Evolutionary conservation across 2,113 vertebrate genomes (phyloP).

Genomic region (Callipepla californica): DNA sequence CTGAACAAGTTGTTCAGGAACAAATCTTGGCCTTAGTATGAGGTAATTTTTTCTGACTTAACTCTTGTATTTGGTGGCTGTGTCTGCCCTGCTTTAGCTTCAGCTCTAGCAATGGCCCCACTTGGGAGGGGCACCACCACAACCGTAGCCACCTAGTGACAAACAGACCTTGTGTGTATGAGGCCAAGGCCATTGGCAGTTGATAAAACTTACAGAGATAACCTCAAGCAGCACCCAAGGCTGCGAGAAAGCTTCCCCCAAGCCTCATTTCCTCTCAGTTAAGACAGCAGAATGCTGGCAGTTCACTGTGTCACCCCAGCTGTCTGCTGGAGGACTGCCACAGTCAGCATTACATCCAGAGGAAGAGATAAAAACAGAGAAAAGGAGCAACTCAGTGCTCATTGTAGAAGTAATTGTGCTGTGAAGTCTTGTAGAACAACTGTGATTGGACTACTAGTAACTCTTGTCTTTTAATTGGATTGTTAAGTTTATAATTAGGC

Average conservation of each 20-base stretch:
- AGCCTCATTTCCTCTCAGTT: background rate
- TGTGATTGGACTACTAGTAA: background rate
- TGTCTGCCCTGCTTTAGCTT: background rate
- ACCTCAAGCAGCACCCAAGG: background rate
- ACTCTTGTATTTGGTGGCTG: fast-evolving
- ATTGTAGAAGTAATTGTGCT: background rate
- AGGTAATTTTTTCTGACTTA: fast-evolving
- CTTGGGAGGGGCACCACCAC: fast-evolving
- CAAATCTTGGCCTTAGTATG: fast-evolving
- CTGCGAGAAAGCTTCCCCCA: fast-evolving
- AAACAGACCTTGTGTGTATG: fast-evolving
- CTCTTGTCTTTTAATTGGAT: background rate
- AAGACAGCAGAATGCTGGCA: background rate
- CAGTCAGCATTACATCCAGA: background rate
- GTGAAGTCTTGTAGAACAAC: background rate
- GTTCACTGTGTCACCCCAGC: background rate
- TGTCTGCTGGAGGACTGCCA: background rate
- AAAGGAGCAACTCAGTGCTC: background rate
- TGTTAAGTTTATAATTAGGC: background rate
- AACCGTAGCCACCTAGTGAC: background rate
- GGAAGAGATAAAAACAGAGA: background rate
- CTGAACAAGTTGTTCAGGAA: background rate
- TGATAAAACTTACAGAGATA: background rate
- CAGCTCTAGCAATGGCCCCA: fast-evolving
- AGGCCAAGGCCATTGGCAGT: background rate